phyloP scores from a whole-genome alignment of 2,888 invertebrate species.

The Epistrophe grossulariae region DNA sequence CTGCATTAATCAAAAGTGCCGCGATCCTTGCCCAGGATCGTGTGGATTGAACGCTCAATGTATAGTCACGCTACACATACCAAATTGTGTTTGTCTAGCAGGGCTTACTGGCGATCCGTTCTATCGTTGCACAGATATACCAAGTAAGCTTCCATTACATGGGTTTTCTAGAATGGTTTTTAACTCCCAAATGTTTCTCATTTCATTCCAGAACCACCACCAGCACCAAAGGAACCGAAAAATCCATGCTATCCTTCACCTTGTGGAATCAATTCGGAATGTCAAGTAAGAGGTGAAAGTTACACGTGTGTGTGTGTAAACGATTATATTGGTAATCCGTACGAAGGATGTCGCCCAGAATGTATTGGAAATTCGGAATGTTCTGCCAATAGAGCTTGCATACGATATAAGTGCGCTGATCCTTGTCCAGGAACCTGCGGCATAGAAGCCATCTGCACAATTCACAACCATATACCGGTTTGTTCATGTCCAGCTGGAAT shows the following conservation, averaged over 20 bases:
- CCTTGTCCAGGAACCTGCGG: constrained; percentile 94
- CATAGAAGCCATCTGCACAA: constrained; percentile 91
- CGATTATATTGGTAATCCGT: constrained; percentile 90
- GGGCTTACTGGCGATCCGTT: constrained; percentile 91
- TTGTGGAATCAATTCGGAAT: constrained; percentile 89
- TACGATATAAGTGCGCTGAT: constrained; percentile 92
- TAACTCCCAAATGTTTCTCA: constrained; percentile 21
- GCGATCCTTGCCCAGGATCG: constrained; percentile 90
- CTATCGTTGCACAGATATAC: constrained; percentile 85
- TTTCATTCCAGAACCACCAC: constrained; percentile 77
- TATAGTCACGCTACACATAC: constrained; percentile 90
- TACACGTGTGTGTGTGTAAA: constrained; percentile 86
- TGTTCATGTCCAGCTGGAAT: constrained; percentile 87
- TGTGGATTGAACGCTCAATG: constrained; percentile 91
- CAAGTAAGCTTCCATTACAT: constrained; percentile 79
- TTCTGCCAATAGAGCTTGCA: constrained; percentile 92
- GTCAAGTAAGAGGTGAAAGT: constrained; percentile 85
- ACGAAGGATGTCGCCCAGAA: constrained; percentile 91
- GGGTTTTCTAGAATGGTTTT: neutral
- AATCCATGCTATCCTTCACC: constrained; percentile 90
- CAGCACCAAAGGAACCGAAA: constrained; percentile 79
- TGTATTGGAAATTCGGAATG: constrained; percentile 95
- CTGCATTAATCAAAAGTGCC: constrained; percentile 89
- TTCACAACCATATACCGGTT: constrained; percentile 88
- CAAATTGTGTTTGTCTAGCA: constrained; percentile 88